Evolutionary conservation across 1,140 invertebrate species (phyloP), one percentile per base, ranked within the genome.

Genomic region (Lineus longissimus): DNA sequence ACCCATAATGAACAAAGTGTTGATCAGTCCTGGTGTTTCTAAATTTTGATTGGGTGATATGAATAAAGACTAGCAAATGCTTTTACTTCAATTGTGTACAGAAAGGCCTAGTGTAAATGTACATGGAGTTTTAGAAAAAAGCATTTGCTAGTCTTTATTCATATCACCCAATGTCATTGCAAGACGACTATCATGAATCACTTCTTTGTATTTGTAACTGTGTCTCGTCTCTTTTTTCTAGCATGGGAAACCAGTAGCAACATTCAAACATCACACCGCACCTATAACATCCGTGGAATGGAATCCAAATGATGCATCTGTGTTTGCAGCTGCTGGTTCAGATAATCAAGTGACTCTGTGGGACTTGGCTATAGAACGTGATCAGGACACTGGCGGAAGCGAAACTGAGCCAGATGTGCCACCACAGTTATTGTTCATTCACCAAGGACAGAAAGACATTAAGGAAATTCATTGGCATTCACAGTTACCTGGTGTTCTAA

Each of bases 391-490:
- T 19, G 64, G 69, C 9, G 66, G 69, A 1, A 82, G 86, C 60
- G 84, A 85, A 72, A 77, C 87, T 62, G 85, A 75, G 33, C 73
- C 72, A 80, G 88, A 92, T 73, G 80, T 99, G 33, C 96, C 97
- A 40, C 91, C 95, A 0, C 96, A 99, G 80, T 79, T 99, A 2
- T 82, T 99, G 45, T 99, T 99, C 77, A 95, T 99, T 69, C 97
- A 99, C 83, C 93, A 97, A 86, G 97, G 97, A 57, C 96, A 99
- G 80, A 91, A 89, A 59, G 94, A 98, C 73, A 90, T 99, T 27
- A 99, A 99, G 83, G 97, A 99, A 85, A 80, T 98, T 17, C 97
- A 99, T 77, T 99, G 97, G 97, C 97, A 99, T 84, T 87, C 89
- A 27, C 96, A 99, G 74, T 76, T 97, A 67, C 90, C 95, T 13